Evolutionary conservation across 2,113 vertebrate species (phyloP).

Genomic region (Neolamprologus caudopunctatus): DNA sequence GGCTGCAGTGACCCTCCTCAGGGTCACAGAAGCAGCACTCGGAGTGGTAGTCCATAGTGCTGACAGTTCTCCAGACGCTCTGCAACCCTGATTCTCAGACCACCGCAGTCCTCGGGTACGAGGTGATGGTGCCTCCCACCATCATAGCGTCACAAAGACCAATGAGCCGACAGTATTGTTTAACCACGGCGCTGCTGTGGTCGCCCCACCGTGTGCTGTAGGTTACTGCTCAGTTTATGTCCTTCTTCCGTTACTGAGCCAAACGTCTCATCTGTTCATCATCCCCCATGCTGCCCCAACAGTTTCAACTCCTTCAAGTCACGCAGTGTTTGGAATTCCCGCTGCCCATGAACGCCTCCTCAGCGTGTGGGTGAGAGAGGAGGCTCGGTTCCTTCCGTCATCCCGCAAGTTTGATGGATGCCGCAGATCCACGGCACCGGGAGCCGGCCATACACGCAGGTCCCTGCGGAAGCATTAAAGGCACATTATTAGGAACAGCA

Average conservation of each 20-base stretch:
- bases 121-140: not conserved
- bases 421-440: not conserved
- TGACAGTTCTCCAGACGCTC: not conserved
- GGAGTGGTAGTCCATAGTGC: conserved; percentile 62
- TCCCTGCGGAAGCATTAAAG: not conserved
- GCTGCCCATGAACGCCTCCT: not conserved
- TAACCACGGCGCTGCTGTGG: not conserved
- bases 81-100: not conserved
- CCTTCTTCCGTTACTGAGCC: not conserved
- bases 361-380: not conserved
- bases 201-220: fast-evolving
- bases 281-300: not conserved
- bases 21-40: conserved; percentile 43
- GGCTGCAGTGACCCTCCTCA: conserved; percentile 32
- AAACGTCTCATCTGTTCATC: not conserved
- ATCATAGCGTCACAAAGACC: not conserved
- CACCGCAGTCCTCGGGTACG: not conserved
- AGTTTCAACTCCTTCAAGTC: not conserved
- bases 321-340: not conserved
- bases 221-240: not conserved
- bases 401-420: not conserved
- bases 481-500: not conserved
- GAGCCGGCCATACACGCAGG: not conserved
- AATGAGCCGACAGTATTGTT: not conserved
- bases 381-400: conserved; percentile 1